These are phyloP conservation scores for Rhabdomys pumilio DNA, from an alignment of 2,797 vertebrate genomes.

Conservation along the genomic window DNA sequence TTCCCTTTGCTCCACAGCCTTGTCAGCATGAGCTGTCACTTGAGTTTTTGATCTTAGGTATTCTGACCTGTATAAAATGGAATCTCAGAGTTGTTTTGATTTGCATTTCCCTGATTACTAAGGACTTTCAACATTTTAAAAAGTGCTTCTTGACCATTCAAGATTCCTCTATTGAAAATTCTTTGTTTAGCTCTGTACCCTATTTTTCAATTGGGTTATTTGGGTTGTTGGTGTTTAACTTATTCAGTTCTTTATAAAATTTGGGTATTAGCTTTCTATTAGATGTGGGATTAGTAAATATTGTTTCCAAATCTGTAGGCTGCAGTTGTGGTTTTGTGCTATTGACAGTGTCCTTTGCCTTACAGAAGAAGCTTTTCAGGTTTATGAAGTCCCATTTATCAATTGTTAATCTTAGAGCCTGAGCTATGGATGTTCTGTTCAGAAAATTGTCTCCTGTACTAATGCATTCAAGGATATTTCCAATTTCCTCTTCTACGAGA, in stretches of 20 bases:
- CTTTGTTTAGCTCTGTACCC: background rate
- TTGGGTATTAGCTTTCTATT: background rate
- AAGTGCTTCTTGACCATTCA: background rate
- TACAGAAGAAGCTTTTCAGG: background rate
- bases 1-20: background rate
- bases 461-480: background rate
- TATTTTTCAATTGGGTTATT: background rate
- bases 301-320: background rate
- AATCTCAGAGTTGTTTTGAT: background rate
- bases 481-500: background rate
- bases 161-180: background rate
- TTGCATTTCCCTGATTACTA: background rate
- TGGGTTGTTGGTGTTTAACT: background rate
- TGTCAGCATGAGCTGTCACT: background rate
- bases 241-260: background rate
- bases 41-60: background rate
- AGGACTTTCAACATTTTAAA: too few species aligned
- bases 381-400: background rate
- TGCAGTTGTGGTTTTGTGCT: background rate
- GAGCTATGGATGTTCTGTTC: background rate
- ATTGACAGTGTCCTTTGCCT: background rate
- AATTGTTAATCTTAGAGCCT: background rate
- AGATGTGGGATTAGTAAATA: background rate
- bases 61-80: background rate
- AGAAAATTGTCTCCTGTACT: background rate